Evolutionary conservation across 2,797 vertebrate species (phyloP).

Genomic region (Micropoecilia bifurca): DNA sequence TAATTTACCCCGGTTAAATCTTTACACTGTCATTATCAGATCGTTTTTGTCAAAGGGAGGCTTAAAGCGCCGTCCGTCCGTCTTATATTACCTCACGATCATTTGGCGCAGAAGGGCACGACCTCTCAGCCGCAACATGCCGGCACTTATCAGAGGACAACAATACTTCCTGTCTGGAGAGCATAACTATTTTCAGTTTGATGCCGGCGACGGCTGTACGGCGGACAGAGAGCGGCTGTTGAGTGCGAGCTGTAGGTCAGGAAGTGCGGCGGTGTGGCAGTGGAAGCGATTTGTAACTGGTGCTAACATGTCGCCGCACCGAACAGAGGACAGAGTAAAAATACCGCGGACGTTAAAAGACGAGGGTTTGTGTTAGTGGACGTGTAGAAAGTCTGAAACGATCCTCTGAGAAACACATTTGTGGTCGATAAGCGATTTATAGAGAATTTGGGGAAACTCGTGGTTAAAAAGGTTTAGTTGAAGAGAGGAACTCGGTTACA

Average conservation of each 20-base stretch:
- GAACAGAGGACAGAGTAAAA: constrained; percentile 45
- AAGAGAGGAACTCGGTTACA: neutral
- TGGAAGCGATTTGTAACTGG: neutral
- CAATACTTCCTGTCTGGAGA: constrained; percentile 44
- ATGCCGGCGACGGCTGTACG: constrained; percentile 36
- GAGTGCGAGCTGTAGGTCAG: constrained; percentile 43
- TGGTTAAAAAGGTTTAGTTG: neutral
- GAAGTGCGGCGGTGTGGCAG: constrained; percentile 31
- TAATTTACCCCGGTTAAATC: constrained; percentile 59
- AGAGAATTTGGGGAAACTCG: neutral
- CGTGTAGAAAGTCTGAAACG: constrained; percentile 7
- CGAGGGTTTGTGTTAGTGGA: constrained; percentile 17
- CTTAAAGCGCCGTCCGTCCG: constrained; percentile 30
- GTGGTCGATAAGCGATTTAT: neutral
- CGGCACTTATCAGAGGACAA: constrained; percentile 23
- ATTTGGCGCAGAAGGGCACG: constrained; percentile 39
- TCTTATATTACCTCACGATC: constrained; percentile 40
- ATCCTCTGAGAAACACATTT: constrained; percentile 1
- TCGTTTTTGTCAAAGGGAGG: constrained; percentile 60
- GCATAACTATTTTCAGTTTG: constrained; percentile 39
- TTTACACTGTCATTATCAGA: constrained; percentile 64
- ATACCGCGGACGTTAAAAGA: constrained; percentile 40
- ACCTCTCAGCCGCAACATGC: constrained; percentile 33
- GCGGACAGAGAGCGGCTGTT: constrained; percentile 41
- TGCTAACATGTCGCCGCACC: constrained; percentile 38